Conservation (phyloP, 2,888 invertebrate species). For the Drosophila hamatofila region DNA sequence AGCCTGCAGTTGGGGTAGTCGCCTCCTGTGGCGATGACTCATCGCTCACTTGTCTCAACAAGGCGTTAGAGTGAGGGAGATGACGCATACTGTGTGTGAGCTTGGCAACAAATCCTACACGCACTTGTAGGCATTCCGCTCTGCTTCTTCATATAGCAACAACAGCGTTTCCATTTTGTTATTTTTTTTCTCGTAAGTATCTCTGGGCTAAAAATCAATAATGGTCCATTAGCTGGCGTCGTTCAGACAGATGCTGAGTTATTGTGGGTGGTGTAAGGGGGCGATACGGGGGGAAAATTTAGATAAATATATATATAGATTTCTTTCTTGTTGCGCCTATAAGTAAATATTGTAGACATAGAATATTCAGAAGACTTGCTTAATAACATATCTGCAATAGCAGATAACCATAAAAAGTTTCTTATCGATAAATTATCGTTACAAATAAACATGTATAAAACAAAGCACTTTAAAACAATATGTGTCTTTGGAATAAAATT, state of each 20-base stretch:
- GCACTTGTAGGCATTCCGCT: constrained; percentile 50
- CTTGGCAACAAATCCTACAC: constrained; percentile 16
- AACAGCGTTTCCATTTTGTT: constrained; percentile 1
- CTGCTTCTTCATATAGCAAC: constrained; percentile 10
- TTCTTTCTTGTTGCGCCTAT: constrained; percentile 52
- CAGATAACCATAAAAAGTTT: not conserved
- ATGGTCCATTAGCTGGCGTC: constrained; percentile 40
- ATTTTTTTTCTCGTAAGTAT: not conserved
- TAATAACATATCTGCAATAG: not conserved
- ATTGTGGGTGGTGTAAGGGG: constrained; percentile 2
- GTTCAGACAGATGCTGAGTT: constrained; percentile 6
- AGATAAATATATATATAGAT: not conserved
- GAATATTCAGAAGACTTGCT: not conserved
- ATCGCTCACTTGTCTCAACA: constrained; percentile 21
- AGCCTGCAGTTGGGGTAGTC: constrained; percentile 56
- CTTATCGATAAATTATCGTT: constrained; percentile 3
- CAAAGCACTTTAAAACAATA: not conserved
- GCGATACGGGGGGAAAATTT: not conserved
- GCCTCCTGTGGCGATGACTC: constrained; percentile 46
- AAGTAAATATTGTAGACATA: not conserved
- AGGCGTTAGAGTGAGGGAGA: not conserved
- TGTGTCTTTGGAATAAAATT: not conserved
- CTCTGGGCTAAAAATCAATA: constrained; percentile 52
- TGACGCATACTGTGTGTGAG: constrained; percentile 24
- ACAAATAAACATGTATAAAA: not conserved